Evolutionary conservation across 2,888 invertebrate genomes (phyloP), one percentile per base, ranked within the genome.

Genomic region (Cylindroiulus punctatus): DNA sequence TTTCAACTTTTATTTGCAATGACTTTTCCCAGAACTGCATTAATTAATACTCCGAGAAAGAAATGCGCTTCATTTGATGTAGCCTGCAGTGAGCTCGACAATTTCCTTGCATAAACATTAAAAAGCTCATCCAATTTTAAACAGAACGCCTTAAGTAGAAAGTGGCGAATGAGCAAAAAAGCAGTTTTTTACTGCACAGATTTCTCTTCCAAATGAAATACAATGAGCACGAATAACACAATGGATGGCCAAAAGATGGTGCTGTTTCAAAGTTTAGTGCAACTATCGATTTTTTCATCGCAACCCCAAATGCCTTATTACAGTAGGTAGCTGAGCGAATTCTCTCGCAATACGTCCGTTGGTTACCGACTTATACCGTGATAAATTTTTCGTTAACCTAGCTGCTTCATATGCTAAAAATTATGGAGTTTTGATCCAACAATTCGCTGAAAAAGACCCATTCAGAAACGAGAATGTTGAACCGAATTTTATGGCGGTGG

Each of bases 401-500:
- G n/a, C n/a, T n/a, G n/a, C 26, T 76, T 76, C 76, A 76, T 76
- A 76, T 76, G 76, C 76, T 76, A 30, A 76, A 76, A 76, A 76
- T 76, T 26, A 76, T 76, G 76, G 76, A 10, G 76, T 76, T 76
- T 76, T 76, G 76, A 76, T 76, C 76, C 76, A 30, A 76, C 76
- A 76, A 76, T 76, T 76, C 76, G 76, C 76, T 76, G 76, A 76
- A 76, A 76, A 76, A 76, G 76, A 76, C 26, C 76, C 76, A 76
- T 76, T 76, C 76, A 76, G 76, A 76, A 30, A 76, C 14, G 76
- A 76, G 76, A 76, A 30, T 76, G 76, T 76, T 76, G 76, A 22
- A 76, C 76, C 30, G 76, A 76, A 76, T 76, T 76, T 76, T 76
- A 76, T 76, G 76, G 76, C 76, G 22, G 30, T 30, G 76, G 76